Conservation (phyloP, 2,113 vertebrate genomes). For the Rhadina sibilatrix region DNA sequence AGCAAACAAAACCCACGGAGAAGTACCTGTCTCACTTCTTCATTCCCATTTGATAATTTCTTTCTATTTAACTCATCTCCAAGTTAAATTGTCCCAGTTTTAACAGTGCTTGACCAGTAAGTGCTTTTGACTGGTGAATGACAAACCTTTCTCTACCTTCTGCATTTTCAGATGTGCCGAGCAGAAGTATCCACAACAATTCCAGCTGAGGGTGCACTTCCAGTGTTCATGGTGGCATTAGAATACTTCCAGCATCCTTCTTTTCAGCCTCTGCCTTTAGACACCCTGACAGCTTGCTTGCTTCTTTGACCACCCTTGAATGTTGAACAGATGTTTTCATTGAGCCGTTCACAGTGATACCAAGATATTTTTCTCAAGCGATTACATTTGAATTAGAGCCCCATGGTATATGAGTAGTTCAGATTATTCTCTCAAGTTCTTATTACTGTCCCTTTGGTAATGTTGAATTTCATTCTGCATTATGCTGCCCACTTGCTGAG, state of each 20-base stretch:
- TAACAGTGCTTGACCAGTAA: neutral
- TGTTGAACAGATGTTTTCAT: slow-evolving; percentile 60
- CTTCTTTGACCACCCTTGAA: neutral
- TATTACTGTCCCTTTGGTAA: neutral
- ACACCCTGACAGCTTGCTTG: neutral
- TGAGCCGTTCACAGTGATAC: slow-evolving; percentile 30
- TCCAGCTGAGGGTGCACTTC: neutral
- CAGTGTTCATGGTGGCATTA: neutral
- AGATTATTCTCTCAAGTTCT: slow-evolving; percentile 60
- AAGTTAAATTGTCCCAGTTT: neutral
- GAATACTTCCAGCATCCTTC: neutral
- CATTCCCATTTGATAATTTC: neutral
- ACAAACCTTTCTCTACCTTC: neutral
- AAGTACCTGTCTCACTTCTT: neutral
- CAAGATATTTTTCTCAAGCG: slow-evolving; percentile 44
- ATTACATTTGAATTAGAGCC: slow-evolving; percentile 58
- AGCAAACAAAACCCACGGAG: neutral
- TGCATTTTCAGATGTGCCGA: neutral
- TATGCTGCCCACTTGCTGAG: slow-evolving; percentile 40
- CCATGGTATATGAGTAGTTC: neutral
- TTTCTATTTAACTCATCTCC: neutral
- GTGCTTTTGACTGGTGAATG: neutral
- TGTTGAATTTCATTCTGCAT: slow-evolving; percentile 42
- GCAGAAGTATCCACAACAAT: neutral
- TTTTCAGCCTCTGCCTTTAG: neutral